A percentile compares a stretch with the other conserved stretches of the same genome.
Evolutionary conservation across 2,797 vertebrate genomes (phyloP).

Genomic region (Phyllotis vaccarum): DNA sequence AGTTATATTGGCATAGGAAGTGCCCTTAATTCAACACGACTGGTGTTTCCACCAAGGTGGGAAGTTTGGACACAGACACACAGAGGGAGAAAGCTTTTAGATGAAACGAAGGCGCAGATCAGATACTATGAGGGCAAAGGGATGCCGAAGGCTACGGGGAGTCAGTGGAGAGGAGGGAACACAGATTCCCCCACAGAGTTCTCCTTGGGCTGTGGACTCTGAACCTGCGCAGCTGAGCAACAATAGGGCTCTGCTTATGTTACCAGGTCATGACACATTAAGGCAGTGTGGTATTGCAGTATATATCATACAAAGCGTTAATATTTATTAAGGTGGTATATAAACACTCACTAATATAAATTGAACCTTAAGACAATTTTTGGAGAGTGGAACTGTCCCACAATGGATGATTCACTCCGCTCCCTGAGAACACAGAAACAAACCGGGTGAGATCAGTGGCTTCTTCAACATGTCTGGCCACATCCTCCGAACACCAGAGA

Average conservation of each 20-base stretch:
- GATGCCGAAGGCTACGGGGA: background rate
- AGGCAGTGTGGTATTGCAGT: too few relatives aligned
- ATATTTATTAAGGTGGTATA: too few relatives aligned
- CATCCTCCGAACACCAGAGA: too few relatives aligned
- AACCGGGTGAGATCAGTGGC: too few relatives aligned
- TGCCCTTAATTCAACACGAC: background rate
- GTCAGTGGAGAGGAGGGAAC: background rate
- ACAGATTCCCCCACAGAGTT: background rate
- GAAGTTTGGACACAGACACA: background rate
- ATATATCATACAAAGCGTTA: too few relatives aligned
- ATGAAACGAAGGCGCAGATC: background rate
- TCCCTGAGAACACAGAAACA: too few relatives aligned
- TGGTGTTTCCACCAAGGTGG: background rate
- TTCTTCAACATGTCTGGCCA: too few relatives aligned
- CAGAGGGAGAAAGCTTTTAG: background rate
- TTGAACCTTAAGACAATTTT: too few relatives aligned
- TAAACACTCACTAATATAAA: too few relatives aligned
- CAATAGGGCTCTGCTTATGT: background rate
- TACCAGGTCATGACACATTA: background rate
- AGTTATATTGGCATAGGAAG: background rate
- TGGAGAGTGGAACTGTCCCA: too few relatives aligned
- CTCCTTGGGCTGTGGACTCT: background rate
- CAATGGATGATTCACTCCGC: too few relatives aligned
- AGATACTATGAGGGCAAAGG: background rate
- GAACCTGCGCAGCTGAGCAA: background rate